A percentile compares a stretch with the other conserved stretches of the same genome.
phyloP scores from a whole-genome alignment of 1,140 invertebrate genomes.

The Drusus annulatus region DNA sequence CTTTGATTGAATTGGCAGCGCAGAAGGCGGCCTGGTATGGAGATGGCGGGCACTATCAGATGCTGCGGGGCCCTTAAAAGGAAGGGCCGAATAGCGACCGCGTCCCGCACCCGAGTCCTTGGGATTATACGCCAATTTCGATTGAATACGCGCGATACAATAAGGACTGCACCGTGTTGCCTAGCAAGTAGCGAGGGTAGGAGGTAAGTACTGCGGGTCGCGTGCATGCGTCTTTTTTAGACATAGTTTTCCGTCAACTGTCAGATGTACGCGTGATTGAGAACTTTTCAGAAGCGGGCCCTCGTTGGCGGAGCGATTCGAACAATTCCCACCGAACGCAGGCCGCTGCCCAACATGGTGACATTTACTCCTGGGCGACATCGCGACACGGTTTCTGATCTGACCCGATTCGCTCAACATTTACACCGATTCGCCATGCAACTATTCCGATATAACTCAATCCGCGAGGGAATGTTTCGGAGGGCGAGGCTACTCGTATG shows the following conservation, averaged over 20 bases:
- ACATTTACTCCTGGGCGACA: conserved; percentile 6
- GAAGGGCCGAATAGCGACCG: conserved; percentile 28
- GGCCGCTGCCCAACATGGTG: conserved; percentile 3
- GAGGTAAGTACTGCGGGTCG: too few species aligned
- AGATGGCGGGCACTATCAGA: conserved; percentile 12
- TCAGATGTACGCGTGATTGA: background rate
- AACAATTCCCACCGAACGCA: conserved; percentile 17
- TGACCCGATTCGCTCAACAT: background rate
- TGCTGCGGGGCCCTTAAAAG: conserved; percentile 31
- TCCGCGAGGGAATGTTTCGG: background rate
- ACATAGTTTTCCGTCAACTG: background rate
- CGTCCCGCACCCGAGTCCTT: conserved; percentile 50
- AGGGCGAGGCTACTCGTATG: background rate
- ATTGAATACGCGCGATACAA: conserved; percentile 24
- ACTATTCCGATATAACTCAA: background rate
- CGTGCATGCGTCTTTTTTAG: too few species aligned
- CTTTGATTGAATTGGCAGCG: conserved; percentile 31
- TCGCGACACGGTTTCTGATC: background rate
- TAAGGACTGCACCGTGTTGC: background rate
- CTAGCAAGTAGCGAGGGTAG: too few species aligned
- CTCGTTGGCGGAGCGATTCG: conserved; percentile 24
- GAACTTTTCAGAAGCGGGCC: background rate
- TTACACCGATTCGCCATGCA: background rate
- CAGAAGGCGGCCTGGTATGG: conserved; percentile 22
- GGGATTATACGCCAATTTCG: conserved; percentile 51